phyloP scores from a whole-genome alignment of 2,888 invertebrate species.

The Exephanes ischioxanthus region DNA sequence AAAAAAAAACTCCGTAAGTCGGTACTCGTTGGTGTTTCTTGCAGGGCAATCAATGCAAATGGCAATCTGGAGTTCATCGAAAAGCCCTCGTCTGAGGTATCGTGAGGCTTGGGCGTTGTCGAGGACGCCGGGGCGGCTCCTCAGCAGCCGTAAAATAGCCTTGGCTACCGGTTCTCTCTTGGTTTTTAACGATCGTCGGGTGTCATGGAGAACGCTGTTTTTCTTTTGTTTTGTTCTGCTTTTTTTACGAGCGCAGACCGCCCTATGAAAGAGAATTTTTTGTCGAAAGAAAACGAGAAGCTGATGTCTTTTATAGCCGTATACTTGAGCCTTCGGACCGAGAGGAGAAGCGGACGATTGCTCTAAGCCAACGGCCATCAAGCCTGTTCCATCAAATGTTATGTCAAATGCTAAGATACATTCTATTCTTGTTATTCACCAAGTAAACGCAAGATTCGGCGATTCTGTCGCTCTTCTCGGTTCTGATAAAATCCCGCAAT shows the following conservation, averaged over 20 bases:
- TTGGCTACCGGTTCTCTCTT: constrained; percentile 63
- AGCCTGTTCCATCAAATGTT: background rate
- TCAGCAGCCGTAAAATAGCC: constrained; percentile 49
- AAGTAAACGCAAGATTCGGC: background rate
- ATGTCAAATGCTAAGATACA: background rate
- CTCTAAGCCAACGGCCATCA: constrained; percentile 7
- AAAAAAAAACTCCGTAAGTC: background rate
- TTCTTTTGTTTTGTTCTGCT: constrained; percentile 1
- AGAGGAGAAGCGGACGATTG: constrained; percentile 38
- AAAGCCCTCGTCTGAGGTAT: constrained; percentile 6
- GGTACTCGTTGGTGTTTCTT: constrained; percentile 10
- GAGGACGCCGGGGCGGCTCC: constrained; percentile 14
- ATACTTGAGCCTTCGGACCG: constrained; percentile 8
- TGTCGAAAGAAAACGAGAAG: constrained; percentile 46
- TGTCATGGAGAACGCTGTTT: constrained; percentile 50
- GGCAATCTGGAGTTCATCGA: constrained; percentile 28
- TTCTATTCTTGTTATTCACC: no score
- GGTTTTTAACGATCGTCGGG: constrained; percentile 64
- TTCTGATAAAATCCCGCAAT: background rate
- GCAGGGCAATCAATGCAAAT: constrained; percentile 45
- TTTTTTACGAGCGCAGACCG: constrained; percentile 59
- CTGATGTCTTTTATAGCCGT: constrained; percentile 46
- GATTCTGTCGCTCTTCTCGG: background rate
- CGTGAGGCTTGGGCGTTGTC: constrained; percentile 16
- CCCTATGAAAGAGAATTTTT: constrained; percentile 24